phyloP scores from a whole-genome alignment of 2,797 vertebrate species.

The Ptychobarbus kaznakovi region DNA sequence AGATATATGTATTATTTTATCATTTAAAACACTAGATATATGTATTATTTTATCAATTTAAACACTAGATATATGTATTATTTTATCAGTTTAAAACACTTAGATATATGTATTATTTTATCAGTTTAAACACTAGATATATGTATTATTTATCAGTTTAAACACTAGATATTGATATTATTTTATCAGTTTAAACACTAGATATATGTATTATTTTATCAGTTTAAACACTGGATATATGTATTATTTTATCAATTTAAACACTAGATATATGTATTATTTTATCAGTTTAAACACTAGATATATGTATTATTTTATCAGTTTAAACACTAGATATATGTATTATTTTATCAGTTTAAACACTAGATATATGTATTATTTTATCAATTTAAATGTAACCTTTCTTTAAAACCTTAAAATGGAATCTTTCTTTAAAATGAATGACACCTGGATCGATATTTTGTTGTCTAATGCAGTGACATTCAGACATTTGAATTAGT shows the following conservation, averaged over 20 bases:
- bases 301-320: background rate
- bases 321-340: background rate
- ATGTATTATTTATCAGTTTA: background rate
- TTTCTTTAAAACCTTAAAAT: background rate
- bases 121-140: background rate
- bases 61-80: background rate
- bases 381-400: background rate
- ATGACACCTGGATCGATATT: background rate
- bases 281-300: background rate
- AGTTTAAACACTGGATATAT: background rate
- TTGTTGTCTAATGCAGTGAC: background rate
- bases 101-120: background rate
- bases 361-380: background rate
- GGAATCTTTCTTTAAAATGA: background rate
- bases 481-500: background rate
- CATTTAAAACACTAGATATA: background rate
- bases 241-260: background rate
- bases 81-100: background rate
- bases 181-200: background rate
- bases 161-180: background rate
- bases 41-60: background rate
- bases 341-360: background rate
- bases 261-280: background rate
- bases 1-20: background rate
- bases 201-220: background rate